These are phyloP conservation scores for Chelidonichthys spinosus DNA, from an alignment of 2,797 vertebrate species.

Conservation along the genomic window DNA sequence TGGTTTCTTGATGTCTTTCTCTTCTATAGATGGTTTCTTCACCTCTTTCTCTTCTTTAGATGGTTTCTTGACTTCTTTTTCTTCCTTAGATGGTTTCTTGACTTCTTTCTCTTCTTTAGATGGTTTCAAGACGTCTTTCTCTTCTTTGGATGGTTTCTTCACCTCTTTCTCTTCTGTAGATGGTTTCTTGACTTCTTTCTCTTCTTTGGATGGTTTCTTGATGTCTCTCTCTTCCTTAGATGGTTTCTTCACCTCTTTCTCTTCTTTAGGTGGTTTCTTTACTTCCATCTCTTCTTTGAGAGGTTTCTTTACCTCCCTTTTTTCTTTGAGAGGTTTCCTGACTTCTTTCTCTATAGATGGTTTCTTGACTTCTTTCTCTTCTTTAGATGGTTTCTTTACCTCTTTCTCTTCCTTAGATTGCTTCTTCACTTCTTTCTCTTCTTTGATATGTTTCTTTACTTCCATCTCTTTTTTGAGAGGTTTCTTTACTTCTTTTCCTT, in stretches of 20 bases:
- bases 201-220: not conserved
- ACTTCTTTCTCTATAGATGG: not conserved
- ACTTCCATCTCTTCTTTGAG: not conserved
- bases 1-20: constrained; percentile 1
- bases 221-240: not conserved
- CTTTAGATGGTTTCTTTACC: not conserved
- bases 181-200: constrained; percentile 1
- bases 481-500: constrained; percentile 10
- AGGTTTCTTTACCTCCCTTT: not conserved
- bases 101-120: constrained; percentile 3
- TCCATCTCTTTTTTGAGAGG: not conserved
- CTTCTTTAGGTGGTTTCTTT: not conserved
- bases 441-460: not conserved
- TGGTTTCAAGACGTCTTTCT: not conserved
- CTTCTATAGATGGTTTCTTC: not conserved
- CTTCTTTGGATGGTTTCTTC: not conserved
- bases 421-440: not conserved
- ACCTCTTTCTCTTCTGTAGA: not conserved
- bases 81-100: not conserved
- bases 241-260: constrained; percentile 1
- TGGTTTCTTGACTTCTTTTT: not conserved
- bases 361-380: constrained; percentile 1
- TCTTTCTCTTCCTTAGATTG: not conserved
- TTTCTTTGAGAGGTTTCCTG: constrained; percentile 3
- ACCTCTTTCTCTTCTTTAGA: constrained; percentile 1